A percentile compares a stretch with the other conserved stretches of the same genome.
Conservation (phyloP, 2,113 vertebrate genomes). For the Trinectes maculatus region DNA sequence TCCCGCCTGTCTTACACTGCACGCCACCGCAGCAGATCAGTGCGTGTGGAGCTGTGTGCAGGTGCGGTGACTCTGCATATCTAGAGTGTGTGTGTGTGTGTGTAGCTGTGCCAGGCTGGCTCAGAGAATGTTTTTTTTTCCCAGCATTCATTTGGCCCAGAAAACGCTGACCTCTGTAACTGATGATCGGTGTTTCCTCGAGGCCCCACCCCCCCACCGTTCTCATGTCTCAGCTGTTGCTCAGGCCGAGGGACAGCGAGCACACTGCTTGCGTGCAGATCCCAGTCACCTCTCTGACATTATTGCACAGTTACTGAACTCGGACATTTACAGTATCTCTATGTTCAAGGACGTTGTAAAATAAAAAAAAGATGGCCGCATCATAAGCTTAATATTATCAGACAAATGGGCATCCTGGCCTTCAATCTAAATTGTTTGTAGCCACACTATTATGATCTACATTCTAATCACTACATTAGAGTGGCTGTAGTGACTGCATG, state of each 20-base stretch:
- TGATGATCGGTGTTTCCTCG: constrained; percentile 42
- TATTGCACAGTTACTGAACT: neutral
- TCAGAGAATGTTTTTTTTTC: constrained; percentile 32
- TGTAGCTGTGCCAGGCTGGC: constrained; percentile 15
- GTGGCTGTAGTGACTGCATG: neutral
- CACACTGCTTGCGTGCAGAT: constrained; percentile 20
- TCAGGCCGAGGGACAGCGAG: neutral
- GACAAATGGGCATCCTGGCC: neutral
- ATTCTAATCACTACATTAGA: no score
- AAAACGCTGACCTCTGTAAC: constrained; percentile 45
- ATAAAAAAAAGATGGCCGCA: no score
- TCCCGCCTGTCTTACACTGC: constrained; percentile 30
- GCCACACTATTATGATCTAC: neutral
- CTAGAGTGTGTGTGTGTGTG: constrained; percentile 12
- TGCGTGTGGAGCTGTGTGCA: constrained; percentile 30
- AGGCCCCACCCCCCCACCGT: constrained; percentile 17
- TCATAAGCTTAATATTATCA: neutral
- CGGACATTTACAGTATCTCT: neutral
- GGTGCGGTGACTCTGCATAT: constrained; percentile 35
- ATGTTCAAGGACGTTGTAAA: constrained; percentile 1
- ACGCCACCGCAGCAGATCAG: constrained; percentile 24
- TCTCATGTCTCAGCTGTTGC: constrained; percentile 11
- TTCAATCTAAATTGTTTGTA: constrained; percentile 5
- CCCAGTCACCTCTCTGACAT: constrained; percentile 19
- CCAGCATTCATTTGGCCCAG: constrained; percentile 47